Evolutionary conservation across 2,797 vertebrate genomes (phyloP).

Genomic region (Darevskia mixta): DNA sequence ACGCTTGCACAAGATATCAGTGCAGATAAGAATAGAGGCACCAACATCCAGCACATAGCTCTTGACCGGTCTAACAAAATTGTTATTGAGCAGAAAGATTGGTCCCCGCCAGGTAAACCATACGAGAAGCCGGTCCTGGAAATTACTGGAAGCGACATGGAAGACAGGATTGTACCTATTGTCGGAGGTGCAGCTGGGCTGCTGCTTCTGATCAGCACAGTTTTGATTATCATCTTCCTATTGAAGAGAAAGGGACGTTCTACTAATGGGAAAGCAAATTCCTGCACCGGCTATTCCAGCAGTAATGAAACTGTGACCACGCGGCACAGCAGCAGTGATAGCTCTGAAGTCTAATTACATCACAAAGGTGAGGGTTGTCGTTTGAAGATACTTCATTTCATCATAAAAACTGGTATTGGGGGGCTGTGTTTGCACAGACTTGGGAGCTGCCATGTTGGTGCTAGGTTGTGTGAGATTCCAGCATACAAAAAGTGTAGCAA

Average conservation of each 20-base stretch:
- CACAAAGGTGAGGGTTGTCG: background rate
- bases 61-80: constrained; percentile 78
- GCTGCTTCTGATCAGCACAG: constrained; percentile 78
- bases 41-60: constrained; percentile 81
- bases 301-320: constrained; percentile 69
- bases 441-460: background rate
- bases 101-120: constrained; percentile 52
- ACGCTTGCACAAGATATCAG: constrained; percentile 72
- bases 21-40: constrained; percentile 81
- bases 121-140: constrained; percentile 77
- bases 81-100: constrained; percentile 75
- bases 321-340: constrained; percentile 73
- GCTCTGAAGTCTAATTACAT: constrained; percentile 80
- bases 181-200: constrained; percentile 78
- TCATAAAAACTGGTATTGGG: background rate
- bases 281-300: constrained; percentile 31
- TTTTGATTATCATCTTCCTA: constrained; percentile 72
- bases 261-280: constrained; percentile 67
- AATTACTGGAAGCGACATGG: constrained; percentile 73
- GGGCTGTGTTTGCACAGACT: no score
- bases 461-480: background rate
- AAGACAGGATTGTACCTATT: constrained; percentile 57
- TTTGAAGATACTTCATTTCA: background rate
- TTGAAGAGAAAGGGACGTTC: constrained; percentile 71
- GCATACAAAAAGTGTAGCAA: background rate